phyloP scores from a whole-genome alignment of 2,888 invertebrate species.

The Polydrusus pterygomalis region DNA sequence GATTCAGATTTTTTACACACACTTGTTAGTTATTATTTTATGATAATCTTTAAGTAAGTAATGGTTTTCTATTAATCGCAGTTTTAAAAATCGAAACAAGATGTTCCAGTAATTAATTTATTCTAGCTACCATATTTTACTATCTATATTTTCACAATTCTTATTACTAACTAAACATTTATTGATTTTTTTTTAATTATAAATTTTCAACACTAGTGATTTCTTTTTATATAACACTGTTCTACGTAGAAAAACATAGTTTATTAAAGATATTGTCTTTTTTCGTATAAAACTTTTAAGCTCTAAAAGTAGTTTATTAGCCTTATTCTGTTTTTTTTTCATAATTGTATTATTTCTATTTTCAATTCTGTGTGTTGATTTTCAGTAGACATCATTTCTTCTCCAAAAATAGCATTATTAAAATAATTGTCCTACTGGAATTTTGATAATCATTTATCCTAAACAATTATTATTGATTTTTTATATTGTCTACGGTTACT shows the following conservation, averaged over 20 bases:
- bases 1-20: too few relatives aligned
- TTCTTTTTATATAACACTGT: not conserved
- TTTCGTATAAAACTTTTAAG: slow-evolving; percentile 27
- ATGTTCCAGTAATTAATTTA: slow-evolving; percentile 21
- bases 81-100: slow-evolving; percentile 61
- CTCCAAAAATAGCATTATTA: too few relatives aligned
- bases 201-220: not conserved
- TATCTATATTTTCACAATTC: slow-evolving; percentile 48
- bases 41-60: too few relatives aligned
- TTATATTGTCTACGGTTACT: too few relatives aligned
- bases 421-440: too few relatives aligned
- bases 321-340: not conserved
- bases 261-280: slow-evolving; percentile 46
- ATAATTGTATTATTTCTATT: not conserved
- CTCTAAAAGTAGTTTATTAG: slow-evolving; percentile 3
- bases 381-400: too few relatives aligned
- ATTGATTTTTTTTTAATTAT: not conserved
- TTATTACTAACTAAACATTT: slow-evolving; percentile 33
- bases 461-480: too few relatives aligned
- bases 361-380: too few relatives aligned
- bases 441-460: too few relatives aligned
- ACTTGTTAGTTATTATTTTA: too few relatives aligned
- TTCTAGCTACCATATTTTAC: slow-evolving; percentile 33
- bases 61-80: too few relatives aligned
- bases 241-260: slow-evolving; percentile 22